Evolutionary conservation across 1,140 invertebrate species (phyloP), one percentile per base, ranked within the genome.

Genomic region (Ylistrum balloti): DNA sequence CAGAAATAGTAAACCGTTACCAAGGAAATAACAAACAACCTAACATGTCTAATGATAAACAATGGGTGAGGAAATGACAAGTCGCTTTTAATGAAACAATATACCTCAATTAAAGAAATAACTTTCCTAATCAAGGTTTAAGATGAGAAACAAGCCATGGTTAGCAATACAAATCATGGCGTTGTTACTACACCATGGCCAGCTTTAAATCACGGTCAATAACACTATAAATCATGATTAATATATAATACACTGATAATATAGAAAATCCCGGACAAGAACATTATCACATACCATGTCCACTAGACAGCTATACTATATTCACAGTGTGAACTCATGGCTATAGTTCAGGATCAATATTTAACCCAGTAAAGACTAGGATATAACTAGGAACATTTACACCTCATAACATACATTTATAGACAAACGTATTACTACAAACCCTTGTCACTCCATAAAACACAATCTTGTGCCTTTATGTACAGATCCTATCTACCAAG

Each of bases 361-460:
- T 11, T 74, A n/a, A 74, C 56, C 56, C 11, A 74, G 22, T 5
- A 1, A 7, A 28, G 5, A 38, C 35, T 38, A 38, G 5, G 13
- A 38, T 38, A 38, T 38, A 38, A 38, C 35, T 5, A n/a, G 56
- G 11, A n/a, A 74, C 22, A 28, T n/a, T 74, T 74, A 74, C 56
- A 45, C n/a, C n/a, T n/a, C n/a, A n/a, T n/a, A n/a, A 0, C 17
- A n/a, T 74, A 74, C 22, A 74, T 74, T 28, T 74, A n/a, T 74
- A n/a, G 56, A 74, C 56, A 0, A 28, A 74, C 17, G 56, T 28
- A 74, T 74, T 74, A 74, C 56, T 74, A 5, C 56, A 74, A 74
- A 74, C 56, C 56, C 56, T 28, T 74, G 20, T 74, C 56, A 74
- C 22, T 74, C n/a, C n/a, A 74, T 74, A 74, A 74, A 74, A 74